Evolutionary conservation across 2,797 vertebrate species (phyloP), one percentile per base, ranked within the genome.

Genomic region (Sorex maritimensis): DNA sequence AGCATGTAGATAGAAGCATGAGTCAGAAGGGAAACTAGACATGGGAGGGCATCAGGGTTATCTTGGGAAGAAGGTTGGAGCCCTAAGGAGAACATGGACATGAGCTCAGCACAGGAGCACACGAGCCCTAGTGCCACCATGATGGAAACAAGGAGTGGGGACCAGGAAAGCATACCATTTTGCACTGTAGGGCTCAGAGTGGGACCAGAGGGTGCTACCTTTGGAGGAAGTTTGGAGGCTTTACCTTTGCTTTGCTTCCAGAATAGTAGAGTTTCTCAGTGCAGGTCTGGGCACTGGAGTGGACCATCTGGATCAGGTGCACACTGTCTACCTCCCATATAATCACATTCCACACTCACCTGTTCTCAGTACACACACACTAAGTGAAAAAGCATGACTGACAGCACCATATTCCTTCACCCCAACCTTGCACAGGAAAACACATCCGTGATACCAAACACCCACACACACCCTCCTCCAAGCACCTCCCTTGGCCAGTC

Each of bases 181-280:
- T 30, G 4, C 41, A 17, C 4, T 6, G 5, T 38, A 58, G 21
- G 26, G n/a, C 17, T 23, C 58, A 61, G 21, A 8, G 15, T 77
- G 55, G 44, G 38, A 34, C 19, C 6, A 84, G 88, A 78, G 44
- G 8, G 90, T 63, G 58, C 2, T 34, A 41, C 10, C 4, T 82
- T 77, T 0, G 10, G 61, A 46, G 52, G 41, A 55, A 52, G 17
- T 71, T 5, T 44, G 5, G 13, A 55, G 30, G 19, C 23, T 90
- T 38, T 63, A 8, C 11, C 72, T 72, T 82, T 86, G 69, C n/a
- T 49, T 30, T 88, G 46, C 34, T 87, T 85, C 52, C 15, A 87
- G 30, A 68, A 14, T 67, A 69, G 61, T 4, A 41, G 38, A 49
- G 9, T 52, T 74, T 38, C n/a, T 69, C 21, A 79, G 34, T 41